Conservation (phyloP, 2,113 vertebrate genomes). For the Tragelaphus scriptus region DNA sequence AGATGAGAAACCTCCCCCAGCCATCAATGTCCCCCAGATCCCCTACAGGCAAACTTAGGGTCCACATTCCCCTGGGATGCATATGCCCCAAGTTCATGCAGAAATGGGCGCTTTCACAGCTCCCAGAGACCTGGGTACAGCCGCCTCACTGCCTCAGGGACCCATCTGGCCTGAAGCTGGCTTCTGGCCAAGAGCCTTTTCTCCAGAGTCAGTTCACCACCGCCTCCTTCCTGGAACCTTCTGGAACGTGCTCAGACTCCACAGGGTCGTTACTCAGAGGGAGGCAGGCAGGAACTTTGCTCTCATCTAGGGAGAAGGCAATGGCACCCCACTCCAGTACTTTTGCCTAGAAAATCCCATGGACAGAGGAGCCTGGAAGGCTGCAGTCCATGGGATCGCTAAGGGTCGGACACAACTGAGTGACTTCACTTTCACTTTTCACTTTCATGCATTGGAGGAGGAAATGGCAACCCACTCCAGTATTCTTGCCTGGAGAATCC, state of each 20-base stretch:
- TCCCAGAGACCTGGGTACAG: too few species aligned
- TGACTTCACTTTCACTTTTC: too few species aligned
- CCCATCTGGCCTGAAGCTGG: not conserved
- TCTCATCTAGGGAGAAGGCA: not conserved
- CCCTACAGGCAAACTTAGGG: too few species aligned
- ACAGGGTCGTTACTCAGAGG: not conserved
- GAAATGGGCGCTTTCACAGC: not conserved
- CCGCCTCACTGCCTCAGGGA: not conserved
- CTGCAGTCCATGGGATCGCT: too few species aligned
- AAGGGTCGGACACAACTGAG: too few species aligned
- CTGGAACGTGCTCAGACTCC: not conserved
- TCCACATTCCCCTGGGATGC: not conserved
- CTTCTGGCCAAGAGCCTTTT: not conserved
- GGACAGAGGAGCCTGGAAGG: too few species aligned
- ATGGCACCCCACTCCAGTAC: too few species aligned
- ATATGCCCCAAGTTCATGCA: not conserved
- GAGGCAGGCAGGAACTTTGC: not conserved
- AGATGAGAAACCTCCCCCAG: not conserved
- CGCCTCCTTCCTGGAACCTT: not conserved
- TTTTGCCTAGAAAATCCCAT: too few species aligned
- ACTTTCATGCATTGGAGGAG: too few species aligned
- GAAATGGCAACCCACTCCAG: too few species aligned
- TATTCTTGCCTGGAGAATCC: too few species aligned
- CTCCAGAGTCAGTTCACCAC: not conserved
- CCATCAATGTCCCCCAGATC: rapidly evolving